A percentile compares a stretch with the other conserved stretches of the same genome.
phyloP scores from a whole-genome alignment of 2,888 invertebrate genomes.

The Cheilosia vernalis region DNA sequence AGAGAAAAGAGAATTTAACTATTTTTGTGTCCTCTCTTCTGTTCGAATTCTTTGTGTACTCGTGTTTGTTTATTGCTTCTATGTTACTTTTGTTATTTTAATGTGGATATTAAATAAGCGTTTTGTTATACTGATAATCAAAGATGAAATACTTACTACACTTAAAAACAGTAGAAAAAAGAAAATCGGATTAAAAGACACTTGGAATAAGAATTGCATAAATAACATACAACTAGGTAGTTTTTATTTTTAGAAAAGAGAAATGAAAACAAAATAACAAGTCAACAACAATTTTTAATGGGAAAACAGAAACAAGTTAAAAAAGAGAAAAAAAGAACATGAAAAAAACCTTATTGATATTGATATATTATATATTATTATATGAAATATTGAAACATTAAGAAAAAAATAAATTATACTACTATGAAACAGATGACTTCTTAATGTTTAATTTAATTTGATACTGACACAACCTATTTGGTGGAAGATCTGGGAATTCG shows the following conservation, averaged over 20 bases:
- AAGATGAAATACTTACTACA: slow-evolving; percentile 51
- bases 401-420: slow-evolving; percentile 73
- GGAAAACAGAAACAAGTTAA: slow-evolving; percentile 47
- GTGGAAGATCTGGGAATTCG: too few relatives aligned
- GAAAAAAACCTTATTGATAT: slow-evolving; percentile 65
- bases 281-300: slow-evolving; percentile 69
- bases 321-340: slow-evolving; percentile 26
- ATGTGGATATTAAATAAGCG: slow-evolving; percentile 32
- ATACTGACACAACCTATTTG: too few relatives aligned
- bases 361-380: slow-evolving; percentile 74
- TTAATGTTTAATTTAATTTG: background rate
- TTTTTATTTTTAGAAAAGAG: slow-evolving; percentile 42
- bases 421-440: slow-evolving; percentile 46
- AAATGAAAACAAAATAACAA: slow-evolving; percentile 34
- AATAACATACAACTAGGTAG: slow-evolving; percentile 44
- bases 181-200: slow-evolving; percentile 55
- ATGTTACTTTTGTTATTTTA: slow-evolving; percentile 20
- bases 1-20: slow-evolving; percentile 41
- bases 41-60: slow-evolving; percentile 51
- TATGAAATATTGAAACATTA: slow-evolving; percentile 69
- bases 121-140: slow-evolving; percentile 29
- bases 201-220: slow-evolving; percentile 31
- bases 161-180: slow-evolving; percentile 14
- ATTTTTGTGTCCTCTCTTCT: slow-evolving; percentile 58
- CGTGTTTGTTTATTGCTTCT: slow-evolving; percentile 23